Evolutionary conservation across 2,888 invertebrate species (phyloP).

Genomic region (Andrena chrysosceles): DNA sequence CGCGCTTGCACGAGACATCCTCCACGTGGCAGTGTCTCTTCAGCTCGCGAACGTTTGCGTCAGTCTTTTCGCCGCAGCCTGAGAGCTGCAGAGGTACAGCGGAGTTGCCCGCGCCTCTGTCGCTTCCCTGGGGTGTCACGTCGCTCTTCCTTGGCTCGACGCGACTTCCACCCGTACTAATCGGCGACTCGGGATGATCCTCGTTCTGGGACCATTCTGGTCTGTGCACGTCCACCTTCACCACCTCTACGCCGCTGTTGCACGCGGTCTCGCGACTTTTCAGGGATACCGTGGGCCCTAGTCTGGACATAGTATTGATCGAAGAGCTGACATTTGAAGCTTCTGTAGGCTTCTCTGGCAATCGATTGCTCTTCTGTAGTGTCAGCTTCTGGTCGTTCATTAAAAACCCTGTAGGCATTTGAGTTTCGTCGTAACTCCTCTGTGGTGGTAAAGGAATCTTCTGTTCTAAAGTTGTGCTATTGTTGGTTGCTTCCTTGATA

Average conservation of each 20-base stretch:
- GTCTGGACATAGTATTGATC: background rate
- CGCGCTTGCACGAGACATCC: slow-evolving; percentile 12
- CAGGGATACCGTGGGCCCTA: background rate
- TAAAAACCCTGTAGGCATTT: background rate
- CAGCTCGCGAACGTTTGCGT: slow-evolving; percentile 33
- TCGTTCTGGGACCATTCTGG: background rate
- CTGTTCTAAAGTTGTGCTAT: background rate
- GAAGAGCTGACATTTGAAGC: background rate
- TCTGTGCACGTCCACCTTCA: background rate
- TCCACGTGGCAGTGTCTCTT: slow-evolving; percentile 23
- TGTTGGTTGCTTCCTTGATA: background rate
- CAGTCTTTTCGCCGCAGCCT: slow-evolving; percentile 53
- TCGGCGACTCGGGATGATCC: background rate
- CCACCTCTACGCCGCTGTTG: background rate
- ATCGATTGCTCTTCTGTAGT: background rate
- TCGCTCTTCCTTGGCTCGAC: background rate
- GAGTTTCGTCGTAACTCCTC: background rate
- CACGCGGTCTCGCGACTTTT: too few relatives aligned
- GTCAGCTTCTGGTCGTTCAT: too few relatives aligned
- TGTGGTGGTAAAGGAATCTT: background rate
- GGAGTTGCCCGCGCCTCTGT: background rate
- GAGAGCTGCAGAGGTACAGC: slow-evolving; percentile 31
- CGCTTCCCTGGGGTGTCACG: background rate
- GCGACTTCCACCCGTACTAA: background rate
- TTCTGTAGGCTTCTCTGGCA: background rate